phyloP scores from a whole-genome alignment of 1,140 invertebrate genomes.

The Oncopeltus fasciatus region DNA sequence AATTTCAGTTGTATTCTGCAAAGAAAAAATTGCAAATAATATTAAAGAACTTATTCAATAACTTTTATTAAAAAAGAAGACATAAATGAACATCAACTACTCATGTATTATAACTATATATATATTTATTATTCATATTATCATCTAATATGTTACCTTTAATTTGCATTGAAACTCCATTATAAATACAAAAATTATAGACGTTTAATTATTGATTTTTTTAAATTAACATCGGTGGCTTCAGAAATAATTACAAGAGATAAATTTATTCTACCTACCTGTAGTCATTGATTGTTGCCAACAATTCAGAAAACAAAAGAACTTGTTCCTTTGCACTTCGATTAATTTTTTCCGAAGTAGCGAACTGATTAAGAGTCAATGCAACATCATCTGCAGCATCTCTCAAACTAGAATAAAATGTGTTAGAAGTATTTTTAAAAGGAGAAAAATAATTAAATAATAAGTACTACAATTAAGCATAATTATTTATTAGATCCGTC shows the following conservation, averaged over 20 bases:
- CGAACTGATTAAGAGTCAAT: constrained; percentile 45
- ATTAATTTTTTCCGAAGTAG: constrained; percentile 51
- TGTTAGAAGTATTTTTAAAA: background rate
- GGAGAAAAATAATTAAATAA: background rate
- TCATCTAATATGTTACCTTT: background rate
- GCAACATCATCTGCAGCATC: constrained; percentile 54
- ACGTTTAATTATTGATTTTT: background rate
- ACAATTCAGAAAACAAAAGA: constrained; percentile 5
- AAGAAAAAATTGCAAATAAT: too few relatives aligned
- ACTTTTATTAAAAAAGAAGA: too few relatives aligned
- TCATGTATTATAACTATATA: background rate
- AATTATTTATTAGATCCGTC: background rate
- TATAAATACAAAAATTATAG: background rate
- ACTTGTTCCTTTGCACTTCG: constrained; percentile 38
- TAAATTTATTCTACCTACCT: background rate
- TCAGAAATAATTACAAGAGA: background rate
- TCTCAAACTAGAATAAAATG: constrained; percentile 36
- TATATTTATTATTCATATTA: background rate
- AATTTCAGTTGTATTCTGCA: too few relatives aligned
- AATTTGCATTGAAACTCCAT: background rate
- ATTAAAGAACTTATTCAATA: too few relatives aligned
- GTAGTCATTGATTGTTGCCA: background rate
- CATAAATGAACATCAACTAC: background rate
- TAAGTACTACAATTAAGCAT: background rate
- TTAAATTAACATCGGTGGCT: background rate